Base-by-base conservation (phyloP, 1,140 invertebrate species). In the Dendroctonus ponderosae region DNA sequence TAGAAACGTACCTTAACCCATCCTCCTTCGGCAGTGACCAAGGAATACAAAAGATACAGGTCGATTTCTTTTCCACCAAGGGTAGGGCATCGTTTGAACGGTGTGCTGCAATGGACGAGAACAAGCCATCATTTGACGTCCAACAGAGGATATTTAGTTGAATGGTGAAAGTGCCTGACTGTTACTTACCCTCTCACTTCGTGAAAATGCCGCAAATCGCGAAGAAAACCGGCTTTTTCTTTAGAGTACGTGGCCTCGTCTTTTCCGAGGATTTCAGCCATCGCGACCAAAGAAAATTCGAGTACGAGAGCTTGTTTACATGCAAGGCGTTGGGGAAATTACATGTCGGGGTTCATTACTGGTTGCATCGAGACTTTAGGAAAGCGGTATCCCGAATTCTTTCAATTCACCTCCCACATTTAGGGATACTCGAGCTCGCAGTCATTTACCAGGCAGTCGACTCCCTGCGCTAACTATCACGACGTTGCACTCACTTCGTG, bases 41-140 rank as follows among this genome's bases (percentile, higher is more conserved):
- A 85, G 69, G 87, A 87, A 79, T 97, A 97, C 56, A 98, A 85
- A 51, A 91, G 85, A 81, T 93, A 95, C 54, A 98, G 84, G 83
- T 97, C 94, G 75, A 97, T 86, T 79, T 94, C 90, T 71, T 89
- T 86, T 44, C 94, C 93, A 81, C 89, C 92, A 65, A 97, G 88
- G 79, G 88, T 87, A 56, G 94, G 93, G 58, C 83, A 77, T 73
- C 86, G 85, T 70, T 86, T 85, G 76, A 92, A 89, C 46, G 89
- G 83, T 44, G 91, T 93, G 72, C 91, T 94, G 82, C 44, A 84
- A 85, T 42, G 70, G 15, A 62, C 58, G 66, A 56, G 59, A 59
- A 59, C 49, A 43, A 52, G 43, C 56, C 57, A 65, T 51, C 12
- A 48, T 53, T 37, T n/a, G 15, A 39, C 41, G 14, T n/a, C 9